phyloP scores from a whole-genome alignment of 2,888 invertebrate genomes.

The Eupsilia transversa region DNA sequence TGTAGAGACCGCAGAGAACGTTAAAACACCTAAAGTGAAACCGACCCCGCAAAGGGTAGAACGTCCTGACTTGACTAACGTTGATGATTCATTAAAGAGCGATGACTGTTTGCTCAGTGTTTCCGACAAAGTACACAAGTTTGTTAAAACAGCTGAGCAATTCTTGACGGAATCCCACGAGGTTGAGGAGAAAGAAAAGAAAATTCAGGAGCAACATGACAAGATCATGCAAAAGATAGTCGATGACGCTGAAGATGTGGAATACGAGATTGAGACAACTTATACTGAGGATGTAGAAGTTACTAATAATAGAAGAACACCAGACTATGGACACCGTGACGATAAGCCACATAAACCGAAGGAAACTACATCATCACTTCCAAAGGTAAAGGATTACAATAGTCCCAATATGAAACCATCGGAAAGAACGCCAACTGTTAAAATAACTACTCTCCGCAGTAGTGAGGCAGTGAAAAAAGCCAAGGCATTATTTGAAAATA shows the following conservation, averaged over 20 bases:
- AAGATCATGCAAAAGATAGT: conserved; percentile 84
- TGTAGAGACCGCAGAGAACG: conserved; percentile 91
- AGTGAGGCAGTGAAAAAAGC: conserved; percentile 93
- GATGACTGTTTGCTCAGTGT: conserved; percentile 92
- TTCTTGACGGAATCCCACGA: conserved; percentile 82
- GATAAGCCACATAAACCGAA: conserved; percentile 72
- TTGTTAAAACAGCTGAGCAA: conserved; percentile 91
- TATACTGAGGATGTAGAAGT: conserved; percentile 56
- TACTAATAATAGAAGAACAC: conserved; percentile 46
- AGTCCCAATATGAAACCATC: conserved; percentile 73
- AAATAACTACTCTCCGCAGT: conserved; percentile 88
- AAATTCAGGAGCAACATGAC: conserved; percentile 85
- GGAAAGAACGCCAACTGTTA: conserved; percentile 77
- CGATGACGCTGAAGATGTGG: conserved; percentile 75
- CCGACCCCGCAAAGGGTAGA: conserved; percentile 80
- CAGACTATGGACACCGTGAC: conserved; percentile 61
- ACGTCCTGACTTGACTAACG: conserved; percentile 89
- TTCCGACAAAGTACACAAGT: conserved; percentile 92
- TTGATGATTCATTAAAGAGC: conserved; percentile 90
- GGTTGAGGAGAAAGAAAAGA: conserved; percentile 81
- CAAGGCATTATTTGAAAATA: conserved; percentile 93
- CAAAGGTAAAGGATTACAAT: conserved; percentile 74
- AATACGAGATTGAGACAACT: conserved; percentile 63
- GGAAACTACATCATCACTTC: conserved; percentile 76
- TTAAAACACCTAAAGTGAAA: conserved; percentile 84